These are phyloP conservation scores for Athetis lepigone DNA, from an alignment of 2,888 invertebrate species.

Conservation along the genomic window DNA sequence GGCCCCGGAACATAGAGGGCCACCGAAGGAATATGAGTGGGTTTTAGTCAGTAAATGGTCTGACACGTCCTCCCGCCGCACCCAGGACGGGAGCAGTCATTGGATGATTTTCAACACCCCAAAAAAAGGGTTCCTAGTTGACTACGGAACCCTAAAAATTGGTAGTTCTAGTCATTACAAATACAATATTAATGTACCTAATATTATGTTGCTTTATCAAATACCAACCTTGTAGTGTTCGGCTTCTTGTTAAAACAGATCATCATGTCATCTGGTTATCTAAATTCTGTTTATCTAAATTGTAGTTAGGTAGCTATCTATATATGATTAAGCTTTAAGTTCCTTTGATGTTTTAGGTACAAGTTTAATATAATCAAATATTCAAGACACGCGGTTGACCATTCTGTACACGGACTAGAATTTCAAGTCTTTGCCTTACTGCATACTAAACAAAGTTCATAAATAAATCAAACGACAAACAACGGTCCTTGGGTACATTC, in stretches of 20 bases:
- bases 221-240: slow-evolving; percentile 6
- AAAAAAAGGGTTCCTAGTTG: too few relatives aligned
- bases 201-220: neutral
- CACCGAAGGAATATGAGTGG: too few relatives aligned
- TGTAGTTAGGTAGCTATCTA: neutral
- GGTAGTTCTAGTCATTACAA: neutral
- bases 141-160: too few relatives aligned
- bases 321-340: neutral
- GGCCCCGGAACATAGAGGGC: too few relatives aligned
- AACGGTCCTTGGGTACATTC: slow-evolving; percentile 59
- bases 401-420: slow-evolving; percentile 81
- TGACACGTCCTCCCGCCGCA: too few relatives aligned
- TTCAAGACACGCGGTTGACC: slow-evolving; percentile 81
- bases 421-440: slow-evolving; percentile 75
- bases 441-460: slow-evolving; percentile 75
- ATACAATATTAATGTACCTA: neutral
- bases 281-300: slow-evolving; percentile 15
- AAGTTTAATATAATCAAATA: slow-evolving; percentile 64
- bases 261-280: slow-evolving; percentile 1
- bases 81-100: too few relatives aligned
- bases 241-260: neutral
- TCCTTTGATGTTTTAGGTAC: slow-evolving; percentile 9
- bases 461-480: slow-evolving; percentile 60
- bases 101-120: slow-evolving; percentile 6
- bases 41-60: too few relatives aligned